A percentile compares a stretch with the other conserved stretches of the same genome.
These are phyloP conservation scores for Agapetus fuscipes DNA, from an alignment of 2,888 invertebrate genomes.

Conservation along the genomic window DNA sequence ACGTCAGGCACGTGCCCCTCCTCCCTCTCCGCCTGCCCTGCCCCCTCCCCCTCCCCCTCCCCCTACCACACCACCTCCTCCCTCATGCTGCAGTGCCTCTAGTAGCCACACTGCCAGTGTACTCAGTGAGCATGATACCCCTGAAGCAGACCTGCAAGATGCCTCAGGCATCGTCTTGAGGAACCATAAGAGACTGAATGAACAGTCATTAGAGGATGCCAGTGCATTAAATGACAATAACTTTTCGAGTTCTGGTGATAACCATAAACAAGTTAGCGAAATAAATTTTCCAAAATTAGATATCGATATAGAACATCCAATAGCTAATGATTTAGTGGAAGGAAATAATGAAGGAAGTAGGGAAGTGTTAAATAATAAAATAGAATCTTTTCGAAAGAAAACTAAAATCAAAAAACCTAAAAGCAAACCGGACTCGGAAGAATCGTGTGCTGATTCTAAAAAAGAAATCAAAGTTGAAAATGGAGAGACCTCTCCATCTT, in stretches of 20 bases:
- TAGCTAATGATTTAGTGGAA: conserved; percentile 6
- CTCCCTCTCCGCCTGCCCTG: conserved; percentile 29
- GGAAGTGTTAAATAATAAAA: conserved; percentile 24
- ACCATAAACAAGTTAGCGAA: conserved; percentile 5
- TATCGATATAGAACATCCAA: conserved; percentile 7
- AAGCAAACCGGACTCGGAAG: conserved; percentile 8
- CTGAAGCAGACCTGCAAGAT: conserved; percentile 1
- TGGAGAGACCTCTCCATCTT: neutral
- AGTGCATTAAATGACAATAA: too few species aligned
- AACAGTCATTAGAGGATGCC: conserved; percentile 22
- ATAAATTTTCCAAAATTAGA: conserved; percentile 10
- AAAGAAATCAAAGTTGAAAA: conserved; percentile 21
- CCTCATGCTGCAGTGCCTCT: neutral
- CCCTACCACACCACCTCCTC: conserved; percentile 1
- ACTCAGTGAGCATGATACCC: conserved; percentile 8
- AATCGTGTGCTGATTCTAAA: conserved; percentile 16
- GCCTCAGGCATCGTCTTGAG: conserved; percentile 50
- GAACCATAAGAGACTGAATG: conserved; percentile 48
- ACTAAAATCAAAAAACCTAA: conserved; percentile 18
- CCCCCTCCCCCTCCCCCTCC: neutral
- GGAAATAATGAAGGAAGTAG: conserved; percentile 4
- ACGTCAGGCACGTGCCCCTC: conserved; percentile 31
- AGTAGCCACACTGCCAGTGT: conserved; percentile 23
- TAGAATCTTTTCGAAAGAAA: conserved; percentile 16
- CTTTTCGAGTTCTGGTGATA: too few species aligned